Base-by-base conservation (phyloP, 2,888 invertebrate species). In the Celastrina argiolus region DNA sequence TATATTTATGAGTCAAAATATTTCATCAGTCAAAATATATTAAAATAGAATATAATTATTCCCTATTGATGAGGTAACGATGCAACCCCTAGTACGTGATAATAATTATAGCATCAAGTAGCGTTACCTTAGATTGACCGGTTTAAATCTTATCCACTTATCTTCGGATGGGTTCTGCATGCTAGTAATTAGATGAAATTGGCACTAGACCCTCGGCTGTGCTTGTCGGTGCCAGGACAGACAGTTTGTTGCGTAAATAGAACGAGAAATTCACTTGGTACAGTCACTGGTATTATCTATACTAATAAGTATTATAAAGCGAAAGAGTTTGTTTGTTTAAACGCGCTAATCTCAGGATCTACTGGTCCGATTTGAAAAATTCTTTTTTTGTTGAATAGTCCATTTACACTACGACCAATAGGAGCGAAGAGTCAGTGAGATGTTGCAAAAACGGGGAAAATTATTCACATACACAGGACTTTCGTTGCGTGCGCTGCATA, bases 131-230 rank as follows among this genome's bases (percentile, higher is more conserved):
- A 45, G 45, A 10, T 39, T 6, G 12, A 36, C 34, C 39, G 12
- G 2, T 22, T 59, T 34, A 34, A 59, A 18, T 14, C 61, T 18
- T 45, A 56, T 58, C 41, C 66, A 59, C 65, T 67, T 69, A 59
- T 66, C 66, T 64, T 70, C 68, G 67, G 71, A 73, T 73, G 71
- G 65, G 68, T 66, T 67, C 73, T 63, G 67, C 74, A 74, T 68
- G 79, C 77, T 78, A 76, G 71, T 75, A 79, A 81, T 81, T 81
- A 79, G 73, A 70, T 72, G 75, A 76, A 78, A 77, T 80, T 77
- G 77, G 63, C 61, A 64, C 75, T 74, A 71, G 76, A 78, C 81
- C 81, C 81, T 78, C 74, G 76, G 72, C 75, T 76, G 83, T 84
- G 75, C 82, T 79, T 72, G 83, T 74, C 80, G 74, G 82, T 82